These are phyloP conservation scores for Sus scrofa DNA, from an alignment of 2,113 vertebrate species.

Conservation along the genomic window T2T-Sscrofa CM000826.6:151318501-151319000, in stretches of 20 bases:
- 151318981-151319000: fast-evolving
- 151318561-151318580: no score
- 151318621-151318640: fast-evolving
- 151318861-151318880: fast-evolving
- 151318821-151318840: not conserved
- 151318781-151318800: fast-evolving
- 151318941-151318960: not conserved
- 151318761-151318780: not conserved
- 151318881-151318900: not conserved
- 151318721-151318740: not conserved
- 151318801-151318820: not conserved
- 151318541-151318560: not conserved
- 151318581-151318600: fast-evolving
- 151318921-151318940: not conserved
- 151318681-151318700: fast-evolving
- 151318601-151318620: fast-evolving
- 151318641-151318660: not conserved
- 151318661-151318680: fast-evolving
- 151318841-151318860: no score
- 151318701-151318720: fast-evolving
- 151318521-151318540: no score
- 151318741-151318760: not conserved
- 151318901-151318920: not conserved
- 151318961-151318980: fast-evolving
- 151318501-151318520: not conserved